A percentile compares a stretch with the other conserved stretches of the same genome.
phyloP scores from a whole-genome alignment of 1,140 invertebrate species.

The Ceratosolen fusciceps region DNA sequence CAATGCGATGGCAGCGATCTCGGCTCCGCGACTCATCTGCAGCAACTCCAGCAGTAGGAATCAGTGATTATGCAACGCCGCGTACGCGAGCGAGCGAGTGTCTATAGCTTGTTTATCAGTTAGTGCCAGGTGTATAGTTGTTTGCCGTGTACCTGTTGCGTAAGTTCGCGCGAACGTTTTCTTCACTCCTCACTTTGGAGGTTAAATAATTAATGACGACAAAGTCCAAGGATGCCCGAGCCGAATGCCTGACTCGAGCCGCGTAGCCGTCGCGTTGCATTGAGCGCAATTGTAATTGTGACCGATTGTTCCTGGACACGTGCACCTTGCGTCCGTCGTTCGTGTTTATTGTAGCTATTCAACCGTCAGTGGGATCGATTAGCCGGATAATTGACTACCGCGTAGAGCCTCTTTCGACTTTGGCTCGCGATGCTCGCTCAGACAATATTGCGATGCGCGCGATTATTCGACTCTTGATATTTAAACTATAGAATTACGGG shows the following conservation, averaged over 20 bases:
- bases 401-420: not conserved
- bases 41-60: too few species aligned
- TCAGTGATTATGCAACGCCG: slow-evolving; percentile 67
- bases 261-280: not conserved
- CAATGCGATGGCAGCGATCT: too few species aligned
- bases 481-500: too few species aligned
- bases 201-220: slow-evolving; percentile 71
- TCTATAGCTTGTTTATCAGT: slow-evolving; percentile 5
- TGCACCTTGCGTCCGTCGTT: not conserved
- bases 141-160: slow-evolving; percentile 66
- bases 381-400: not conserved
- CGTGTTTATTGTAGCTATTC: not conserved
- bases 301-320: not conserved
- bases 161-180: slow-evolving; percentile 62
- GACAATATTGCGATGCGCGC: not conserved
- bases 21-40: slow-evolving; percentile 52
- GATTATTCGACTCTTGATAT: not conserved
- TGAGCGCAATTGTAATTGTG: not conserved
- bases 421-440: not conserved
- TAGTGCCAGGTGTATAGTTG: slow-evolving; percentile 52
- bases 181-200: slow-evolving; percentile 68
- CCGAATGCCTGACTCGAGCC: not conserved
- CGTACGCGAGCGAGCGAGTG: slow-evolving; percentile 47
- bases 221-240: slow-evolving; percentile 68
- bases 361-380: not conserved